These are phyloP conservation scores for Baryphthengus martii DNA, from an alignment of 2,113 vertebrate species.

Conservation along the genomic window DNA sequence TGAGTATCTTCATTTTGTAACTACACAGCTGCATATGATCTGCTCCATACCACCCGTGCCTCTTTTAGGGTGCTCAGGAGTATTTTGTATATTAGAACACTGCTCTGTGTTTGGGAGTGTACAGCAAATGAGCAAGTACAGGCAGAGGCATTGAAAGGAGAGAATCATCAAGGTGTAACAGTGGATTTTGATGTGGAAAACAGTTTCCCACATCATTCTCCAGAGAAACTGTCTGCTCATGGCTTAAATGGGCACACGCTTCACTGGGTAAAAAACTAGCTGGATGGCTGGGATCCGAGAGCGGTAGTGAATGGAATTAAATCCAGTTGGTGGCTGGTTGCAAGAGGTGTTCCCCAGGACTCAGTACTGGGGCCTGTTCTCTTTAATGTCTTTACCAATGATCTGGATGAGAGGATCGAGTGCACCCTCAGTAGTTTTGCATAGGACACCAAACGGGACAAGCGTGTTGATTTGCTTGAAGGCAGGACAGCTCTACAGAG, in stretches of 20 bases:
- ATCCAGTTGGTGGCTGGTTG: not conserved
- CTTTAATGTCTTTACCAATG: not conserved
- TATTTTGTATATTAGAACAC: not conserved
- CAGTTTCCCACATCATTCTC: not conserved
- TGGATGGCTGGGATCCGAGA: no score
- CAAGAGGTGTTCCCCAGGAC: not conserved
- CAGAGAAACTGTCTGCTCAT: not conserved
- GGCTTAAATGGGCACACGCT: not conserved
- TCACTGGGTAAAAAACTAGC: not conserved
- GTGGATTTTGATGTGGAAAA: not conserved
- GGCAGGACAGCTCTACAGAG: not conserved
- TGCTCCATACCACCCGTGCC: not conserved
- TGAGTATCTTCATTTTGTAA: not conserved
- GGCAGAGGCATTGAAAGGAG: not conserved
- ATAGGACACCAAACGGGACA: not conserved
- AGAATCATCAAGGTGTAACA: not conserved
- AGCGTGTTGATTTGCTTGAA: not conserved
- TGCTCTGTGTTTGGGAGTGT: not conserved
- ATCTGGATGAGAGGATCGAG: not conserved
- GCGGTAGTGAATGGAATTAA: not conserved
- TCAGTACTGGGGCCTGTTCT: no score
- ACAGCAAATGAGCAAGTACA: not conserved
- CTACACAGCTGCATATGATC: not conserved
- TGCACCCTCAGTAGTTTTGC: not conserved
- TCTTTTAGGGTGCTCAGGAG: not conserved